Base-by-base conservation (phyloP, 2,888 invertebrate species). In the Petrophora chlorosata region DNA sequence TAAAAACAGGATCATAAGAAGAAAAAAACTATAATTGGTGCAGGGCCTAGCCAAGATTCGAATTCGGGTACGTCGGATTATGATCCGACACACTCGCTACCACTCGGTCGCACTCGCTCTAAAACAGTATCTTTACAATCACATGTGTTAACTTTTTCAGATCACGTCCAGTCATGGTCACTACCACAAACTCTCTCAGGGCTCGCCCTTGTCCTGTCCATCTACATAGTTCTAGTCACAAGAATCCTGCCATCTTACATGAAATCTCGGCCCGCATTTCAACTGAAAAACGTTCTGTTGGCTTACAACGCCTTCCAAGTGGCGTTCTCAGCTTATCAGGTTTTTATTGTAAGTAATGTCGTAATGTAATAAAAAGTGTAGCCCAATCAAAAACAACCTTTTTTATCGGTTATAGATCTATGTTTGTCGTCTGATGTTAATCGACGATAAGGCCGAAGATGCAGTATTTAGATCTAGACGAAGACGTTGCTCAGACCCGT, bases 271-370 rank as follows among this genome's bases (percentile, higher is more conserved):
- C 73, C 86, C 36, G 93, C 96, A 0, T 92, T 92, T 48, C 91
- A 94, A 40, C 67, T 96, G 12, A 92, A 93, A 14, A 89, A 86
- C 19, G 62, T 94, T n/a, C 85, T 96, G 65, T 83, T 93, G 39
- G 73, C 91, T 1, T 96, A 95, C 71, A 95, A 96, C 63, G 81
- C 92, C 0, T 70, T 92, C 12, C 96, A 96, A 92, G 94, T 95
- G 15, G 53, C 90, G 26, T 78, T 92, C 36, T 94, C 94, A 13
- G 68, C 76, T 0, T 93, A 91, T 63, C 64, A 94, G 50, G 92
- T 94, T 32, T 85, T 91, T 57, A 87, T 91, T 70, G 94, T 93
- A 79, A 90, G 83, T 80, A 33, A 43, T 22, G 5, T 28, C 10
- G 9, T 10, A 15, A 10, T 10, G 15, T 26, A 0, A 8, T 17